These are phyloP conservation scores for Zosterops hypoxanthus DNA, from an alignment of 2,113 vertebrate genomes.

Conservation along the genomic window DNA sequence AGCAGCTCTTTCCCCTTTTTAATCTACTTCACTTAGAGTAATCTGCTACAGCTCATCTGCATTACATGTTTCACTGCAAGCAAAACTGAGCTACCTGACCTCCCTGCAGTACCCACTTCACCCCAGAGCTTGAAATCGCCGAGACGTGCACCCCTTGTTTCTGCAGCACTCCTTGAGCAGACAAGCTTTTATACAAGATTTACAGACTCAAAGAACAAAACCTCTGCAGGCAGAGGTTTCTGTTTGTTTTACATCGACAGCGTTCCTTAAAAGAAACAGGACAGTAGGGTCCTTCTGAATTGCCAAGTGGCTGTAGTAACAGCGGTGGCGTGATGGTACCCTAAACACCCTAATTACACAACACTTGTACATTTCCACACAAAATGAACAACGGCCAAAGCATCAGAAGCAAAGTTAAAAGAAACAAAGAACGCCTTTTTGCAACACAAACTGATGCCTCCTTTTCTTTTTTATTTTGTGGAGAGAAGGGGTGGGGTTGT, in stretches of 20 bases:
- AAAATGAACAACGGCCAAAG: background rate
- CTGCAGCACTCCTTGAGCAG: background rate
- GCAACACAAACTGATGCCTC: background rate
- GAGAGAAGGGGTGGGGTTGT: too few species aligned
- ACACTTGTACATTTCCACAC: background rate
- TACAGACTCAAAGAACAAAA: background rate
- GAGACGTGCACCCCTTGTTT: background rate
- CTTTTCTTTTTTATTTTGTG: background rate
- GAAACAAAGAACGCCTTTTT: background rate
- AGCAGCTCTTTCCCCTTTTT: background rate
- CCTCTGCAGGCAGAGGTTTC: background rate
- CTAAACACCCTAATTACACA: background rate
- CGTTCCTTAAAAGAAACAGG: background rate
- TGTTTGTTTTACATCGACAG: background rate
- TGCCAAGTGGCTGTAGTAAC: background rate
- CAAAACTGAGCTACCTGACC: background rate
- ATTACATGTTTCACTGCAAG: background rate
- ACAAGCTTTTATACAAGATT: background rate
- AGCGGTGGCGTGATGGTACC: background rate
- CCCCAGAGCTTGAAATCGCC: background rate
- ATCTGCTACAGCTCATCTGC: background rate
- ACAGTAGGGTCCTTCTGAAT: background rate
- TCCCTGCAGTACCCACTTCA: background rate
- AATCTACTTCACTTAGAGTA: constrained; percentile 6
- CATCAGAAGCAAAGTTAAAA: background rate